These are phyloP conservation scores for Melipona beecheii DNA, from an alignment of 2,888 invertebrate genomes.

Conservation along the genomic window DNA sequence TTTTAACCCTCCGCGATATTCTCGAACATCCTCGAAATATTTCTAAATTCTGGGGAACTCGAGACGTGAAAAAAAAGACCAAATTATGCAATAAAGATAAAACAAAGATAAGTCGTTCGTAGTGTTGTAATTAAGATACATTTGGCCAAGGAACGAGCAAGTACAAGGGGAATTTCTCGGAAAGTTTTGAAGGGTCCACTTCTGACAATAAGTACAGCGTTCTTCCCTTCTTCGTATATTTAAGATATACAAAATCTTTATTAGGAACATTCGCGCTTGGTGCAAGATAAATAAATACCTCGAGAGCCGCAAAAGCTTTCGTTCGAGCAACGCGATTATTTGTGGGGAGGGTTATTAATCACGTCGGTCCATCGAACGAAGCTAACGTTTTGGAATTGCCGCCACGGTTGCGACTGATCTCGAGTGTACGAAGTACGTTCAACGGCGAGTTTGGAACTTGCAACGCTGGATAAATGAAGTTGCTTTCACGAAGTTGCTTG, in stretches of 20 bases:
- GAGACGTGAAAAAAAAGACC: no score
- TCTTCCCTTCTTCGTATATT: background rate
- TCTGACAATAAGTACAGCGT: background rate
- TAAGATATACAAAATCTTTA: slow-evolving; percentile 9
- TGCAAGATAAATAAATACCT: slow-evolving; percentile 6
- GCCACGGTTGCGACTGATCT: background rate
- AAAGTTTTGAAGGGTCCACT: slow-evolving; percentile 27
- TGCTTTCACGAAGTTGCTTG: slow-evolving; percentile 19
- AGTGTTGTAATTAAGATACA: no score
- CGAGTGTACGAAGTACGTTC: background rate
- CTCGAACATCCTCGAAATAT: no score
- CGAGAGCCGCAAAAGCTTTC: background rate
- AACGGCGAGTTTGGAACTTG: background rate
- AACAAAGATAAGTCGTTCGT: no score
- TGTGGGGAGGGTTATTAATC: background rate
- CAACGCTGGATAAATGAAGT: background rate
- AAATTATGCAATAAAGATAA: no score
- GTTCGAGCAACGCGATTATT: background rate
- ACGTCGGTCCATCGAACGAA: background rate
- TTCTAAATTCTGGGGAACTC: no score
- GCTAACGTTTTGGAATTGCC: slow-evolving; percentile 7
- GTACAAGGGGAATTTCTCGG: background rate
- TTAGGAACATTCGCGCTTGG: slow-evolving; percentile 3
- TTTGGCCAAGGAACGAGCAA: background rate
- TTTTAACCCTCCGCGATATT: no score